Conservation (phyloP, 2,113 vertebrate genomes). For the Pachycephala philippinensis region DNA sequence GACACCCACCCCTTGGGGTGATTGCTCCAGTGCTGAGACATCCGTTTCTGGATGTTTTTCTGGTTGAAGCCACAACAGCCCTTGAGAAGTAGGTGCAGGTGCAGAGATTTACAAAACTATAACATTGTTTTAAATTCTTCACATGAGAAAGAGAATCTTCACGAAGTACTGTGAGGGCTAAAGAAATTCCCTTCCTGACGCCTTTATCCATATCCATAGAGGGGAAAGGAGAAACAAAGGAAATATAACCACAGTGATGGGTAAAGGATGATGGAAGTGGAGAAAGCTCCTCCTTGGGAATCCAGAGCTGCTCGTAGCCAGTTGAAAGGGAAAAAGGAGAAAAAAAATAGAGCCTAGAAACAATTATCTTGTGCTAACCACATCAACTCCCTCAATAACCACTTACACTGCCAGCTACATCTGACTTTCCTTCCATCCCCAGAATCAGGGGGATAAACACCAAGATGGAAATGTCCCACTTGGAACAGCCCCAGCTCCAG, state of each 20-base stretch:
- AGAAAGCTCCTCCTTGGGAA: background rate
- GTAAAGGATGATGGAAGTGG: background rate
- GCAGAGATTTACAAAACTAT: no score
- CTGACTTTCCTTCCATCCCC: background rate
- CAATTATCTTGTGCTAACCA: background rate
- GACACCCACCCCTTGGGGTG: no score
- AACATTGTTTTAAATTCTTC: no score
- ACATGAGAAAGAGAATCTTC: no score
- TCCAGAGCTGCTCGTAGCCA: background rate
- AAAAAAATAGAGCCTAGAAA: background rate
- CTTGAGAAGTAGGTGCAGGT: no score
- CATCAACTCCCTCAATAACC: background rate
- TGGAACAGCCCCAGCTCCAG: background rate
- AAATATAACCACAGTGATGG: background rate
- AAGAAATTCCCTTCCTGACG: no score
- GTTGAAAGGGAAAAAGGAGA: background rate
- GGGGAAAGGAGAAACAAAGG: background rate
- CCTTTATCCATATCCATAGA: no score
- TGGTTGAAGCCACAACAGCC: no score
- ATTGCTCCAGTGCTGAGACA: no score
- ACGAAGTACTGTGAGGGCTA: no score
- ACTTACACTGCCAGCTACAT: background rate
- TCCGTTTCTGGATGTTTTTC: no score
- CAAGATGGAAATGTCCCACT: background rate
- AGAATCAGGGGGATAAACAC: background rate